Evolutionary conservation across 1,140 invertebrate genomes (phyloP), one percentile per base, ranked within the genome.

Genomic region (Mamestra configurata): DNA sequence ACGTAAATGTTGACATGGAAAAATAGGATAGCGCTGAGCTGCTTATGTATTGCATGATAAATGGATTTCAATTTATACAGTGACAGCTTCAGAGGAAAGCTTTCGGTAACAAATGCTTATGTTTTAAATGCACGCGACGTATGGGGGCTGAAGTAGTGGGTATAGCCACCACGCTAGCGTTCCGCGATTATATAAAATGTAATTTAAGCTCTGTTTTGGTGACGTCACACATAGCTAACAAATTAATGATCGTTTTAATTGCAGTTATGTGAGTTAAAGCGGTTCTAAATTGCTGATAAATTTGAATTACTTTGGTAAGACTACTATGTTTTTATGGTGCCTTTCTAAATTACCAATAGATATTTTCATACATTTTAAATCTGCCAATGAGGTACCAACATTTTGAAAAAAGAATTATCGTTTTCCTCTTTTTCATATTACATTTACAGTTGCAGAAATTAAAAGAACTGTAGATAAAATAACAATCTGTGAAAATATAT

Each of bases 101-200:
- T 90, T 93, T 90, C 81, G 84, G 87, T 93, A 89, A 92, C 88
- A 90, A 92, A 93, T 92, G 89, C 85, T 91, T 87, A 91, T 89
- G 88, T 86, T 91, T 87, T 86, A 84, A 85, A 88, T 89, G 88
- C 92, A 93, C 88, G 92, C 90, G 86, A 93, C 83, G 64, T 82
- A 81, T 73, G 79, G 70, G 40, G 35, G 10, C 31, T 43, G 13
- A 46, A 61, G 64, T 83, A 86, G 22, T 49, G 57, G 46, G 43
- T 49, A 43, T 72, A 75, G 18, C 15, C n/a, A 72, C 53, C 20
- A 24, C 13, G 13, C 10, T 24, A 13, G 3, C 10, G 22, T 40
- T 10, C 10, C 35, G 13, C 40, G 37, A 49, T 46, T 70, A 70
- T 27, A 40, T 49, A 46, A 24, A 37, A 46, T 68, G 66, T 70